These are phyloP conservation scores for Marronus borbonicus DNA, from an alignment of 2,888 invertebrate species.

Conservation along the genomic window DNA sequence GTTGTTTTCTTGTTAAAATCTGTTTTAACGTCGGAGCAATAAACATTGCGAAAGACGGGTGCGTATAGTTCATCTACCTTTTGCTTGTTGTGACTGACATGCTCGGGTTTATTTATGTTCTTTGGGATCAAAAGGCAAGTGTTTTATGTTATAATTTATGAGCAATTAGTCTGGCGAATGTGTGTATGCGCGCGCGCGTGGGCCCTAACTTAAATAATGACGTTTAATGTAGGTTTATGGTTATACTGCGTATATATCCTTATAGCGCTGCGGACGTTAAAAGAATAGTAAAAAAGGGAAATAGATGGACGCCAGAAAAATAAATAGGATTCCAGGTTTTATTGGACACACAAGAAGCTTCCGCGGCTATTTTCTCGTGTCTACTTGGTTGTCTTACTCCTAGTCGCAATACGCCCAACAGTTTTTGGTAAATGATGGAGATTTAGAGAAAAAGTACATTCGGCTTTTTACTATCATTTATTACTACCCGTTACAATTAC, in stretches of 20 bases:
- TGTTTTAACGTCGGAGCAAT: constrained; percentile 62
- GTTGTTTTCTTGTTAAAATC: constrained; percentile 64
- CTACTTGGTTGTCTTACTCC: not conserved
- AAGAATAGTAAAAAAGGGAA: constrained; percentile 23
- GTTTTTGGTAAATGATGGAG: too few species aligned
- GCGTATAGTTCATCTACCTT: constrained; percentile 65
- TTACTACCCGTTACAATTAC: too few species aligned
- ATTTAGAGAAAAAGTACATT: too few species aligned
- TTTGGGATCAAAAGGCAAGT: constrained; percentile 66
- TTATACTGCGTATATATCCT: constrained; percentile 29
- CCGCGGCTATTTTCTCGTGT: not conserved
- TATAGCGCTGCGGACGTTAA: constrained; percentile 1
- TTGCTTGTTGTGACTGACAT: constrained; percentile 65
- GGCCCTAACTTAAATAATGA: constrained; percentile 64
- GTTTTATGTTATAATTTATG: constrained; percentile 69
- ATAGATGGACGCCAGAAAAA: constrained; percentile 17
- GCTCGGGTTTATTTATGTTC: constrained; percentile 66
- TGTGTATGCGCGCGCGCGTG: constrained; percentile 58
- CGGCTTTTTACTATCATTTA: too few species aligned
- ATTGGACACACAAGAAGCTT: constrained; percentile 15
- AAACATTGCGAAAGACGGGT: constrained; percentile 63
- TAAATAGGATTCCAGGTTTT: constrained; percentile 13
- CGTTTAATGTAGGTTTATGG: constrained; percentile 64
- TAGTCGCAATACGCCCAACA: too few species aligned
- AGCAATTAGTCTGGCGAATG: constrained; percentile 65